Base-by-base conservation (phyloP, 1,140 invertebrate genomes). In the Penaeus vannamei region DNA sequence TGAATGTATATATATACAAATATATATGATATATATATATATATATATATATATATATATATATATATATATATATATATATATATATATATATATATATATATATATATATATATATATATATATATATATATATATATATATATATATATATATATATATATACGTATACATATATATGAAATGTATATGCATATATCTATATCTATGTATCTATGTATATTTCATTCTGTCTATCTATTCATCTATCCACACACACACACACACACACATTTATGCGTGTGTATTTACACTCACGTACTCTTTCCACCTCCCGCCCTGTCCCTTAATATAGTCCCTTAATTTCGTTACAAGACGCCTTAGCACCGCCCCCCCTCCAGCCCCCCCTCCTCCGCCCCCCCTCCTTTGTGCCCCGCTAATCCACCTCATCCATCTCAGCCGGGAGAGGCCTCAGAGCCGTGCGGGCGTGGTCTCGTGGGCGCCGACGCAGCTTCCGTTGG, bases 11-110 rank as follows among this genome's bases (percentile, higher is more conserved):
- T 69, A 69, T 69, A 69, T 69, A 69, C 12, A 32, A 8, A 69
- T 69, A 69, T 69, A 26, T 69, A n/a, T 69, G 8, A n/a, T 69
- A 69, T 32, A 69, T 69, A 69, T 69, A 69, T 69, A 69, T 32
- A 32, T 69, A 32, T 69, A 69, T 69, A 69, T 69, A 69, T 69
- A 26, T 69, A n/a, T 69, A 26, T 69, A 69, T 32, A 69, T 69
- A 69, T 69, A 69, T 69, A 69, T 32, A 32, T 69, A 32, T 69
- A 69, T 69, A 69, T 69, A 69, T 69, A 26, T 69, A n/a, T 69
- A 26, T 69, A 69, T 32, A 69, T 69, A 69, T 69, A 69, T 69
- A 69, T 32, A 32, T 69, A 32, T 69, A 69, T 69, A 69, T 69
- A 69, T 69, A 26, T 69, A n/a, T 69, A 26, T 69, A 69, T 32